Percentiles rank a stretch among this genome's conserved stretches.
Conservation (phyloP, 2,888 invertebrate species). For the Mechanitis messenoides region DNA sequence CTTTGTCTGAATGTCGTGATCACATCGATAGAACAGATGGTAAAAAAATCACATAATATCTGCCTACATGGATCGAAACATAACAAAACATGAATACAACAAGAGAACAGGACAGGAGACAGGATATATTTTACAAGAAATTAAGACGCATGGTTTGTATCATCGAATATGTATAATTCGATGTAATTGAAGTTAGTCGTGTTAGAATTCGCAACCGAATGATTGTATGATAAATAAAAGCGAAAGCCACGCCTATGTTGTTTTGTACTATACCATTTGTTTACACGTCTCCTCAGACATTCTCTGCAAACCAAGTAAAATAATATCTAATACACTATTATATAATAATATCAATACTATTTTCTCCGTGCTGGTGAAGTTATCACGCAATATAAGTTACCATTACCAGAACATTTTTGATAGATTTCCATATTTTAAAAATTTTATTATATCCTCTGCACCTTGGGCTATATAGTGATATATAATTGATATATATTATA, state of each 20-base stretch:
- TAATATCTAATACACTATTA: constrained; percentile 55
- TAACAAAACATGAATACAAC: constrained; percentile 56
- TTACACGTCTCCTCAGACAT: constrained; percentile 90
- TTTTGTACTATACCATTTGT: constrained; percentile 82
- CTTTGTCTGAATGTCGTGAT: constrained; percentile 40
- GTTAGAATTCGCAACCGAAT: constrained; percentile 69
- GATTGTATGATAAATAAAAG: constrained; percentile 68
- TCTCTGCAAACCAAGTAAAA: constrained; percentile 84
- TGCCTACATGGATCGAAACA: constrained; percentile 68
- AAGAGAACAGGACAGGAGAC: constrained; percentile 36
- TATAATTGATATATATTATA: not conserved
- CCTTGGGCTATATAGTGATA: constrained; percentile 1
- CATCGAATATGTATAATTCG: constrained; percentile 57
- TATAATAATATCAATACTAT: constrained; percentile 28
- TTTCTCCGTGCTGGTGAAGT: constrained; percentile 1
- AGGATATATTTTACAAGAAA: constrained; percentile 40
- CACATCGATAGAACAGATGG: constrained; percentile 61
- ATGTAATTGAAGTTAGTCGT: constrained; percentile 62
- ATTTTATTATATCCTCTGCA: not conserved
- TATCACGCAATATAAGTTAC: constrained; percentile 1
- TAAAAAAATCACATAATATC: constrained; percentile 55
- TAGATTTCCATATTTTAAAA: not conserved
- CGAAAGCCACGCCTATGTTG: constrained; percentile 73
- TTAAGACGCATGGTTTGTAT: constrained; percentile 45
- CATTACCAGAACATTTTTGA: constrained; percentile 3